phyloP scores from a whole-genome alignment of 2,113 vertebrate species.

The Periophthalmus modestus region DNA sequence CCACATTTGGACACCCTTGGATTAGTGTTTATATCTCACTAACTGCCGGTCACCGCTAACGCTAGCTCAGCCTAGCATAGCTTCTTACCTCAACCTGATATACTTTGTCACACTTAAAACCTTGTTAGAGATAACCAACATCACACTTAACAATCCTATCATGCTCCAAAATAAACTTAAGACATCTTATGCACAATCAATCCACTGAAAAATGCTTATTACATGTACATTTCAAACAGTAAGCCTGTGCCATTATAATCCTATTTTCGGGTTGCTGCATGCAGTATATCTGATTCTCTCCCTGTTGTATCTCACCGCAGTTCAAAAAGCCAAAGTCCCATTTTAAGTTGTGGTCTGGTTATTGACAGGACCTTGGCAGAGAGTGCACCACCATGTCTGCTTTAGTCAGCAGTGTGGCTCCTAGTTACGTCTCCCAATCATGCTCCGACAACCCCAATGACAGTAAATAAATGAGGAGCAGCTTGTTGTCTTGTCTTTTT shows the following conservation, averaged over 20 bases:
- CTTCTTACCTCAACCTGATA: no score
- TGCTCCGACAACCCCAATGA: slow-evolving; percentile 47
- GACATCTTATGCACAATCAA: not conserved
- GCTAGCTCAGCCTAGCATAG: no score
- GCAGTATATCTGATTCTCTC: slow-evolving; percentile 17
- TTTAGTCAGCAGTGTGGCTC: slow-evolving; percentile 51
- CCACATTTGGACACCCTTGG: no score
- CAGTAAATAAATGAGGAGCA: slow-evolving; percentile 58
- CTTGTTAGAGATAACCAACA: no score
- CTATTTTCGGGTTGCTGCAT: slow-evolving; percentile 2
- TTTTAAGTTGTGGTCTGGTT: slow-evolving; percentile 48
- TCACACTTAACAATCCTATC: not conserved
- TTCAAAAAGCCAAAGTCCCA: slow-evolving; percentile 35
- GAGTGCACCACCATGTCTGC: slow-evolving; percentile 44
- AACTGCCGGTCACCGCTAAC: no score
- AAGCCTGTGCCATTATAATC: not conserved
- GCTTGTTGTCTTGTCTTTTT: slow-evolving; percentile 50
- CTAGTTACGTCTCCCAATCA: slow-evolving; percentile 52
- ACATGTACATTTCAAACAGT: not conserved
- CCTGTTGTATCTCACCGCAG: slow-evolving; percentile 25
- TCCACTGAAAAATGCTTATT: not conserved
- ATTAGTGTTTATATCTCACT: no score
- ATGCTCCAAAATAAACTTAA: not conserved
- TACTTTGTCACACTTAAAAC: no score
- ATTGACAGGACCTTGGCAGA: slow-evolving; percentile 48